A percentile compares a stretch with the other conserved stretches of the same genome.
phyloP scores from a whole-genome alignment of 2,888 invertebrate genomes.

The Tipula lateralis region DNA sequence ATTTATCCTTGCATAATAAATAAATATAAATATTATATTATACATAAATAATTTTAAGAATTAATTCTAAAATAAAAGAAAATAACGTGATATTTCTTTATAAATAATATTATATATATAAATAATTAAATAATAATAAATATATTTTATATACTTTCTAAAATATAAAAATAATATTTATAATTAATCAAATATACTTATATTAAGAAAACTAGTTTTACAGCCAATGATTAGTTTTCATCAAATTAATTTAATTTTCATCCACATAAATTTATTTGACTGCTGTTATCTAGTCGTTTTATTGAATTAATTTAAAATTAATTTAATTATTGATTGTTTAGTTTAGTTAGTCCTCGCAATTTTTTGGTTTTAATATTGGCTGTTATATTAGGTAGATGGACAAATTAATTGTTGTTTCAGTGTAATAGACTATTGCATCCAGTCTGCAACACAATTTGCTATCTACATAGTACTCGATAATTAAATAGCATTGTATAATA shows the following conservation, averaged over 20 bases:
- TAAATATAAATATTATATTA: neutral
- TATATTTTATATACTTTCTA: slow-evolving; percentile 24
- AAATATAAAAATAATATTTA: neutral
- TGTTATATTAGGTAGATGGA: neutral
- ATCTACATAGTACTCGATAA: too few species aligned
- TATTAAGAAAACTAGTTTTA: neutral
- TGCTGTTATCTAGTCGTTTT: neutral
- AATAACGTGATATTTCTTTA: slow-evolving; percentile 19
- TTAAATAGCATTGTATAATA: too few species aligned
- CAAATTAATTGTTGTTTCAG: too few species aligned
- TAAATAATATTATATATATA: neutral
- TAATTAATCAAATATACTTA: neutral
- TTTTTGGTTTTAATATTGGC: neutral
- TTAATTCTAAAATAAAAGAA: neutral
- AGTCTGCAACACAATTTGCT: too few species aligned
- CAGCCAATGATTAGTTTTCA: neutral
- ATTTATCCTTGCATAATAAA: neutral
- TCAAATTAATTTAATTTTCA: neutral
- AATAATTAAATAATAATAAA: neutral
- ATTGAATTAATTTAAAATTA: neutral
- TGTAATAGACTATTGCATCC: too few species aligned
- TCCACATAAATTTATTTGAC: neutral
- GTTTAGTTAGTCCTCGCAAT: neutral
- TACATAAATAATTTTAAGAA: neutral
- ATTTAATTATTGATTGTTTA: neutral